Evolutionary conservation across 2,113 vertebrate species (phyloP).

Genomic region (Mungos mungo): DNA sequence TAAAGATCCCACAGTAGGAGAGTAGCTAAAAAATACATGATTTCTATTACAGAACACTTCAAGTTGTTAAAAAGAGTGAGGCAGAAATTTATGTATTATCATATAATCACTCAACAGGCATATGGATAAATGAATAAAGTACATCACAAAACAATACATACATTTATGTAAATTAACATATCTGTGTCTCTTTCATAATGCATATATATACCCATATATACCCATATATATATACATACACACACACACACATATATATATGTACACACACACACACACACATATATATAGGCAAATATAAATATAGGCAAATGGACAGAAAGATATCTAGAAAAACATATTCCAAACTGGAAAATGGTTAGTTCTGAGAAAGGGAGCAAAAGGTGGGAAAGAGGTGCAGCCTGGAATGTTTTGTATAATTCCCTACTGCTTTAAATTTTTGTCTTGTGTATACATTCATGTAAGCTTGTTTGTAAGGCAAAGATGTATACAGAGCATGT

Average conservation of each 20-base stretch:
- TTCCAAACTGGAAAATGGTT: not conserved
- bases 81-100: not conserved
- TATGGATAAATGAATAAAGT: slow-evolving; percentile 2
- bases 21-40: not conserved
- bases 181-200: not conserved
- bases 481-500: not conserved
- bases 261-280: no score
- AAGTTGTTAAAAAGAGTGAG: not conserved
- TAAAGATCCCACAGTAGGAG: not conserved
- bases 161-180: slow-evolving; percentile 13
- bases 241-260: no score
- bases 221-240: no score
- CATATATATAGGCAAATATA: not conserved
- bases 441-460: not conserved
- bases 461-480: not conserved
- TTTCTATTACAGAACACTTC: not conserved
- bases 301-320: not conserved
- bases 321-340: not conserved
- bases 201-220: not conserved
- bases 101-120: not conserved
- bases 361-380: not conserved
- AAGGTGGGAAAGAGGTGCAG: not conserved
- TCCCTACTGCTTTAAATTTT: not conserved
- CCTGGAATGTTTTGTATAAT: not conserved
- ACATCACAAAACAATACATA: not conserved